Conservation (phyloP, 1,140 invertebrate genomes). For the Scaptomyza montana region DNA sequence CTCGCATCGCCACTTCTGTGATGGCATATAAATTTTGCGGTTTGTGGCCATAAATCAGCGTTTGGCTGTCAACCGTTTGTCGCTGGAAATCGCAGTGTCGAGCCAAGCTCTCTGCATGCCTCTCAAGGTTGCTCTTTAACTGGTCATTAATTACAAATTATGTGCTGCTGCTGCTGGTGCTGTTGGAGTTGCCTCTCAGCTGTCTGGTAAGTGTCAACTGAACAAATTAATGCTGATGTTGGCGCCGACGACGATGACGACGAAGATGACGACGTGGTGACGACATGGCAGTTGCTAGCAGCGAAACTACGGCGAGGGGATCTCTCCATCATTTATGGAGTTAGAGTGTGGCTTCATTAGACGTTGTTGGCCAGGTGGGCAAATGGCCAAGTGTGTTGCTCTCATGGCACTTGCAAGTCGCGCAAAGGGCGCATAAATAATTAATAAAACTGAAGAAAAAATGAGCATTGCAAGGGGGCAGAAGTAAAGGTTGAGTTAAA, state of each 20-base stretch:
- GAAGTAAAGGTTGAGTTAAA: constrained; percentile 50
- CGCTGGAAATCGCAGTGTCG: constrained; percentile 68
- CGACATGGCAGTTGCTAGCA: constrained; percentile 46
- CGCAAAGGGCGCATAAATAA: constrained; percentile 77
- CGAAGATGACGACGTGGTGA: constrained; percentile 28
- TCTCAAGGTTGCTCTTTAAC: constrained; percentile 66
- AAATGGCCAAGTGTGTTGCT: constrained; percentile 10
- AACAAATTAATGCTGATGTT: constrained; percentile 74
- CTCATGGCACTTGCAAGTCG: constrained; percentile 36
- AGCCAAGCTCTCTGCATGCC: constrained; percentile 28
- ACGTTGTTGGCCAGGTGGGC: constrained; percentile 45
- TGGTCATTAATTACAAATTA: constrained; percentile 82
- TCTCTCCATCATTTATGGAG: constrained; percentile 10
- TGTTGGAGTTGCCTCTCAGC: constrained; percentile 56
- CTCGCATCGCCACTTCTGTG: constrained; percentile 56
- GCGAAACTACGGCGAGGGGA: background rate
- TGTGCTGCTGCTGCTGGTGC: constrained; percentile 57
- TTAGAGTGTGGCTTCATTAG: constrained; percentile 74
- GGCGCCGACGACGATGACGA: constrained; percentile 6
- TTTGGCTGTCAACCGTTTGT: constrained; percentile 79
- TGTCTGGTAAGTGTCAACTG: constrained; percentile 70
- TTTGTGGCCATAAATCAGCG: constrained; percentile 79
- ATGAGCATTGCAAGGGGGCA: constrained; percentile 23
- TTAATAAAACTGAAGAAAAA: constrained; percentile 70
- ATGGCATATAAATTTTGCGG: constrained; percentile 81